Base-by-base conservation (phyloP, 1,140 invertebrate species). In the Drosophila orena region DNA sequence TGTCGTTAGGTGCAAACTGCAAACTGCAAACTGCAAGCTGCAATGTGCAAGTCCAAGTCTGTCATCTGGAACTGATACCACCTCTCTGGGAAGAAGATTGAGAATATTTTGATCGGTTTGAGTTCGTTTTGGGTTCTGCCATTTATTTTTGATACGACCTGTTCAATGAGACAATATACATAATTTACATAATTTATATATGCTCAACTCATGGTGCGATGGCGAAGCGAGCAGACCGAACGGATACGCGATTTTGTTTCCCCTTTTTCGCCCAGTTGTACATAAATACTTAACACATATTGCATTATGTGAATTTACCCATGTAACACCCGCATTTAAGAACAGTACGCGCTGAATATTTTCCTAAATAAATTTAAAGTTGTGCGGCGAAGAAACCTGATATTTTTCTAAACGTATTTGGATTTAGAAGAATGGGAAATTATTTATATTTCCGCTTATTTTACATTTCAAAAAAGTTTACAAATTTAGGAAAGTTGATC, bases 61-160 rank as follows among this genome's bases (percentile, higher is more conserved):
- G 77, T 77, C 66, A 80, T 73, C 53, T 30, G 85, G 64, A 89
- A 89, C 84, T 80, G 85, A 84, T 30, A 84, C 84, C 84, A 89
- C 84, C 84, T 80, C 56, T 78, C 54, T 68, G 74, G 49, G 42
- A 68, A 37, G 30, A 64, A 56, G 49, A 59, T 52, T 52, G 27
- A 40, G 37, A 77, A 73, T 30, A 68, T 60, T 81, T 66, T 77
- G 42, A 72, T 54, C 40, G 75, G 44, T 61, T 86, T 80, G 46
- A 65, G 77, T 89, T 88, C 69, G 40, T 86, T 88, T 84, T 84
- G 64, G 56, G 66, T 76, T 84, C 71, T 77, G 62, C 72, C 79
- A 73, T 73, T 88, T 89, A 88, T 86, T 88, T 89, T 89, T 88
- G 75, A 89, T 89, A 88, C 76, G 68, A 89, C 77, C 73, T 83